Evolutionary conservation across 1,140 invertebrate species (phyloP).

Genomic region (Sinonovacula constricta): DNA sequence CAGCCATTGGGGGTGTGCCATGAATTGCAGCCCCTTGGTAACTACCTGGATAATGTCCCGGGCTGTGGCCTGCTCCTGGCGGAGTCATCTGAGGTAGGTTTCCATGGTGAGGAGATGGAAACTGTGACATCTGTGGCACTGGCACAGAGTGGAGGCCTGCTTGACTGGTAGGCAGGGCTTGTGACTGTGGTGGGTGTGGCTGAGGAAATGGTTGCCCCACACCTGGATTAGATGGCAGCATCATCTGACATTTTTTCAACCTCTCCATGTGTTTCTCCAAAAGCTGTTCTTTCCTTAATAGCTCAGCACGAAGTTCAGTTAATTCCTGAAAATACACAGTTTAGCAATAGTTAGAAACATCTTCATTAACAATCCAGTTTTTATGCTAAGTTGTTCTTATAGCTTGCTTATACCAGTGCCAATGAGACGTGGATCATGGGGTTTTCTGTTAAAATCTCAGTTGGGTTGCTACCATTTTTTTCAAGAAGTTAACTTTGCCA

Average conservation of each 20-base stretch:
- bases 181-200: conserved; percentile 7
- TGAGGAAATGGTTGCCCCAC: background rate
- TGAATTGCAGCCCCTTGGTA: conserved; percentile 18
- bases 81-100: conserved; percentile 7
- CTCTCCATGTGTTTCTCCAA: conserved; percentile 38
- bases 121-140: conserved; percentile 22
- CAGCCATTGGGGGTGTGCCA: conserved; percentile 10
- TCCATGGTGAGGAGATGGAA: conserved; percentile 18
- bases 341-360: no score
- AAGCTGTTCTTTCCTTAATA: conserved; percentile 38
- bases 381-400: no score
- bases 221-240: background rate
- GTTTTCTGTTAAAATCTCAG: no score
- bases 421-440: no score
- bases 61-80: background rate
- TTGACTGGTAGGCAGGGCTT: background rate
- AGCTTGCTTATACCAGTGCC: no score
- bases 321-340: conserved; percentile 44
- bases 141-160: background rate
- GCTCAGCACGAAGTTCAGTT: conserved; percentile 10
- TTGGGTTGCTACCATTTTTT: no score
- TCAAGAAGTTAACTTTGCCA: no score
- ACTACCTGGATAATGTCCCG: conserved; percentile 30
- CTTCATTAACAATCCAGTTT: no score
- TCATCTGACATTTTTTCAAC: conserved; percentile 39